Evolutionary conservation across 2,888 invertebrate species (phyloP).

Genomic region (Lasioglossum figueresi): DNA sequence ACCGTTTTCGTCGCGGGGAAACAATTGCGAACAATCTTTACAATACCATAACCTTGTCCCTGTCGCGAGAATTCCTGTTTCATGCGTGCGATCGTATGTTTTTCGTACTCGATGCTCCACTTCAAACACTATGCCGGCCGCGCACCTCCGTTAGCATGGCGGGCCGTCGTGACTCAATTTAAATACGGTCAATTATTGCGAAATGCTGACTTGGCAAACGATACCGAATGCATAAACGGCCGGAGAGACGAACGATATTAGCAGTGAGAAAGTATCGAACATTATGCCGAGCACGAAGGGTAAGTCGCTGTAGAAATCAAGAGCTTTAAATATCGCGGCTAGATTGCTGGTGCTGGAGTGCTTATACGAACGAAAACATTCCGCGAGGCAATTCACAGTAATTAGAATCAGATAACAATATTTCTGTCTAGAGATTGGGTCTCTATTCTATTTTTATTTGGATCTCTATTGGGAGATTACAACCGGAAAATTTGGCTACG

Average conservation of each 20-base stretch:
- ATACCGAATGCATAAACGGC: slow-evolving; percentile 54
- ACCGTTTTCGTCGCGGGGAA: slow-evolving; percentile 12
- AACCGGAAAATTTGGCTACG: not conserved
- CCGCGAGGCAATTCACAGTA: not conserved
- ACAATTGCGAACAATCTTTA: slow-evolving; percentile 24
- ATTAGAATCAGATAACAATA: not conserved
- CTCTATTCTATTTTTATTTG: no score
- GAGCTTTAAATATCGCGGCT: not conserved
- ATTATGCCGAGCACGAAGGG: slow-evolving; percentile 70
- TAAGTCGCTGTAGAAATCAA: slow-evolving; percentile 61
- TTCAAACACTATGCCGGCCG: slow-evolving; percentile 36
- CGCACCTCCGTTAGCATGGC: slow-evolving; percentile 36
- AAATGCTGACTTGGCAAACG: slow-evolving; percentile 74
- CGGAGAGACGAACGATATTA: slow-evolving; percentile 41
- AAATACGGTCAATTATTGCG: slow-evolving; percentile 64
- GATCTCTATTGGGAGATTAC: no score
- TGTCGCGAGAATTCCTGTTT: slow-evolving; percentile 4
- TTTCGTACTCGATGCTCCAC: slow-evolving; percentile 36
- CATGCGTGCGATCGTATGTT: slow-evolving; percentile 11
- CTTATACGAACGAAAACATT: not conserved
- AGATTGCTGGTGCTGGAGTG: not conserved
- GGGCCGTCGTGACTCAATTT: slow-evolving; percentile 55
- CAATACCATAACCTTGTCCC: slow-evolving; percentile 32
- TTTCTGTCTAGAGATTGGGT: not conserved
- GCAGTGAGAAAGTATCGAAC: slow-evolving; percentile 53